Evolutionary conservation across 2,113 vertebrate species (phyloP), one percentile per base, ranked within the genome.

Genomic region (Cervus canadensis): DNA sequence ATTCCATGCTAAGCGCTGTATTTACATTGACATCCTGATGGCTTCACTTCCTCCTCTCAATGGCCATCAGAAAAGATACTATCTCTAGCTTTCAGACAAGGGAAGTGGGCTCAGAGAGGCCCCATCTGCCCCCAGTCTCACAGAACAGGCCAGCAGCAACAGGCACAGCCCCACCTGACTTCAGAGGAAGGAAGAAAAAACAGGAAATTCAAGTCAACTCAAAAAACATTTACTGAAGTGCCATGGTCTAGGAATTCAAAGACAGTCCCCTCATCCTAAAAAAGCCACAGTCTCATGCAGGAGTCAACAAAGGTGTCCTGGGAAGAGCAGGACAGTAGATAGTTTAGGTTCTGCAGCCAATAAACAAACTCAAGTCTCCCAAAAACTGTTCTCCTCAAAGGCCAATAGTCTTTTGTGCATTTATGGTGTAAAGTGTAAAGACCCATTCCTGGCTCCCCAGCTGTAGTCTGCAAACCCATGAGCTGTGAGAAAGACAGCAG

Each of bases 241-340:
- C 82, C 2, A 5, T 0, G 4, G 28, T 21, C 28, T 30, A 6
- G 16, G 17, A 45, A 36, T n/a, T 67, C 28, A 33, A 76, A 45
- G 33, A 21, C 23, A 28, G 52, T 30, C 74, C n/a, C 40, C 60
- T 4, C 0, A 8, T 5, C 43, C 81, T 33, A 43, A 50, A 23
- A 25, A 10, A 40, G 59, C 23, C 21, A 16, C 0, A 3, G 67
- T 12, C 54, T 45, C 12, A 6, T 4, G 10, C 40, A 17, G 16
- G 33, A n/a, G 9, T 8, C 6, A 6, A 71, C 23, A 54, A 7
- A 1, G 1, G 0, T 13, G 2, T 40, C 36, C 78, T 19, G 2
- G 0, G 9, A 25, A 28, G 28, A 14, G 1, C 76, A 60, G 2
- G 28, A 11, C 11, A 45, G n/a, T 0, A 7, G 33, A 45, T 0